These are phyloP conservation scores for Setophaga coronata DNA, from an alignment of 2,113 vertebrate species.

Conservation along the genomic window DNA sequence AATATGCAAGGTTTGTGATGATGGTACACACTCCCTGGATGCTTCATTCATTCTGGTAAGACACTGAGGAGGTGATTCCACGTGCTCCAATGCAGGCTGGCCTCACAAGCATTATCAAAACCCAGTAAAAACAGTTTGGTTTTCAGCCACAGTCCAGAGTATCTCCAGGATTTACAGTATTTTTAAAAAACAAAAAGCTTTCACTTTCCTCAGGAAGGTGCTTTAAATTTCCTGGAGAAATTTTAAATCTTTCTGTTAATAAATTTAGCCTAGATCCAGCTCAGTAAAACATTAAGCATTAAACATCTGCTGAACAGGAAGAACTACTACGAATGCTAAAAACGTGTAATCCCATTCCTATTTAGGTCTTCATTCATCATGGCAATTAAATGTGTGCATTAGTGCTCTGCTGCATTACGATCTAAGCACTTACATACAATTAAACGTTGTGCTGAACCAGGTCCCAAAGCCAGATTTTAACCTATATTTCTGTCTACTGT, in stretches of 20 bases:
- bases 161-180: neutral
- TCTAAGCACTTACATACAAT: slow-evolving; percentile 6
- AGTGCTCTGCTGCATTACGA: slow-evolving; percentile 24
- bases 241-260: neutral
- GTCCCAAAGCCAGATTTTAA: slow-evolving; percentile 37
- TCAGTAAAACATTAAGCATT: neutral
- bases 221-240: neutral
- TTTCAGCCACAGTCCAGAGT: neutral
- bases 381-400: slow-evolving; percentile 40
- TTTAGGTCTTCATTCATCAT: slow-evolving; percentile 19
- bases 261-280: neutral
- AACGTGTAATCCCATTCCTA: neutral
- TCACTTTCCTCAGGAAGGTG: neutral
- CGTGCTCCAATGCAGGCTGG: rapidly evolving
- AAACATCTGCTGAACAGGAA: slow-evolving; percentile 9
- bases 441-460: neutral
- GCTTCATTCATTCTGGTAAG: neutral
- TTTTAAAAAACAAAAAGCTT: neutral
- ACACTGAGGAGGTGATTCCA: neutral
- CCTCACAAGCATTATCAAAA: neutral
- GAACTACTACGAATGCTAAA: slow-evolving; percentile 13
- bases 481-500: slow-evolving; percentile 11
- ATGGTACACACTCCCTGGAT: neutral
- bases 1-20: neutral
- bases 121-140: neutral